Evolutionary conservation across 2,888 invertebrate genomes (phyloP), one percentile per base, ranked within the genome.

Genomic region (Trissolcus japonicus): DNA sequence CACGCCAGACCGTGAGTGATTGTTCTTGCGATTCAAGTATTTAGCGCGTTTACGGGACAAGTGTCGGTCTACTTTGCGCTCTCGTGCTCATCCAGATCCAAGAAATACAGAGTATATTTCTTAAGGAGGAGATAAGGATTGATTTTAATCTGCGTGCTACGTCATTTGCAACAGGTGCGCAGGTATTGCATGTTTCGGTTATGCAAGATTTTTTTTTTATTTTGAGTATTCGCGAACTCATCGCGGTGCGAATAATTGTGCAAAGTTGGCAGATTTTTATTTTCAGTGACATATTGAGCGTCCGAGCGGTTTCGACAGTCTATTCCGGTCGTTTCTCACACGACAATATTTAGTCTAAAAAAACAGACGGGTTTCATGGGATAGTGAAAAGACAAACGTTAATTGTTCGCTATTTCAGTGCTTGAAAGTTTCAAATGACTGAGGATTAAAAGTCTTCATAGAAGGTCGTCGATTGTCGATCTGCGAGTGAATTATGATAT

Each of bases 31-130:
- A 35, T 6, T 55, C 61, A 17, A 54, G 61, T 48, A 63, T 71
- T 63, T 46, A 53, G 71, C 59, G 59, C 72, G 61, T 29, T 61
- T 67, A 74, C 74, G 74, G 74, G 74, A 74, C 74, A 73, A 74
- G 74, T 74, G 74, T 67, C 67, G 74, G 74, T 67, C 67, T 74
- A 74, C 74, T 67, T 74, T 40, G 25, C 48, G 9, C 21, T 25
- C 60, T 25, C 60, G 41, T 4, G 13, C 46, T 14, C 25, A 35
- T 16, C 51, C 53, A 29, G 40, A 60, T 65, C 60, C 21, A 14
- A 62, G 41, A 13, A 50, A 41, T 59, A 16, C 14, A 0, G 9
- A 46, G 16, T 14, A 1, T 4, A 2, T 6, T 6, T 46, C 46
- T n/a, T 16, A 46, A 14, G 1, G 4, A 35, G 11, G 2, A 35